Evolutionary conservation across 2,113 vertebrate genomes (phyloP).

Genomic region (Sander lucioperca): DNA sequence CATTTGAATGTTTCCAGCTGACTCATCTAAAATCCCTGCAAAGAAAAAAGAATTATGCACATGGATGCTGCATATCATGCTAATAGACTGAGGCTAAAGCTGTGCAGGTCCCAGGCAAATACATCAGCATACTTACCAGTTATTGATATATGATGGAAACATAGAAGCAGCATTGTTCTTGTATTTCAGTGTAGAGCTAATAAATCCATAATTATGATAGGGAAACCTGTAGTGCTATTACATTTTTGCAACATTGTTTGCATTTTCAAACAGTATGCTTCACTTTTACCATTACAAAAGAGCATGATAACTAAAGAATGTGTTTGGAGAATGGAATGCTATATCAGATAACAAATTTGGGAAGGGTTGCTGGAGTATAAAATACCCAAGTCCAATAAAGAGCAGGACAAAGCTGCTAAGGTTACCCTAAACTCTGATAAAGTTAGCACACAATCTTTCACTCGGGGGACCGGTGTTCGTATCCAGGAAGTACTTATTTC

Average conservation of each 20-base stretch:
- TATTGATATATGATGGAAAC: background rate
- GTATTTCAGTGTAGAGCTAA: background rate
- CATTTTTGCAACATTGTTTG: background rate
- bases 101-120: background rate
- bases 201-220: background rate
- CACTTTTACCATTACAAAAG: background rate
- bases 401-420: background rate
- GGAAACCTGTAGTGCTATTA: background rate
- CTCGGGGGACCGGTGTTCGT: too few species aligned
- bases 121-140: background rate
- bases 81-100: background rate
- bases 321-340: background rate
- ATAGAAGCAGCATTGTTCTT: constrained; percentile 2
- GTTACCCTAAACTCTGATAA: too few species aligned
- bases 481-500: too few species aligned
- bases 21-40: background rate
- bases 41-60: background rate
- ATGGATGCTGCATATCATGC: background rate
- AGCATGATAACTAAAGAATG: background rate
- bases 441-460: too few species aligned
- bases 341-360: background rate
- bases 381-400: background rate
- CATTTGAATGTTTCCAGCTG: background rate
- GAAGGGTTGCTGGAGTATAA: background rate
- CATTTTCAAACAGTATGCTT: background rate